A percentile compares a stretch with the other conserved stretches of the same genome.
Conservation (phyloP, 2,113 vertebrate genomes). For the Jacana jacana region DNA sequence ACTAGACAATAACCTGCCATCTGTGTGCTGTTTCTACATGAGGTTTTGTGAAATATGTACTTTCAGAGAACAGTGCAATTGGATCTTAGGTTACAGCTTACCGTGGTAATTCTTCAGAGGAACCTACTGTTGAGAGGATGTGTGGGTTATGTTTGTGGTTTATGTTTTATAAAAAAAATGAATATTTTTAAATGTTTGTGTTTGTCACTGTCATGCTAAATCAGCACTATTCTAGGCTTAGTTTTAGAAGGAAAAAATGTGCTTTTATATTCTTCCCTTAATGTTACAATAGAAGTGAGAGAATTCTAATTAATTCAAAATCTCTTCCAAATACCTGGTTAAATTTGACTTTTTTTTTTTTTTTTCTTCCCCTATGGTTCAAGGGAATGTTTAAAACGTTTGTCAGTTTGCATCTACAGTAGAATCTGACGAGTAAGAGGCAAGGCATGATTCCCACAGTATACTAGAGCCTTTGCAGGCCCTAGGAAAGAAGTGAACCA, state of each 20-base stretch:
- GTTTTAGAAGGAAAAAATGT: neutral
- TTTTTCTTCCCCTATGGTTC: neutral
- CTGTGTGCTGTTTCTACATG: neutral
- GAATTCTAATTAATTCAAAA: neutral
- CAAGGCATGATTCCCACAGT: neutral
- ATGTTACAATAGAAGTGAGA: neutral
- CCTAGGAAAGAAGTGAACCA: neutral
- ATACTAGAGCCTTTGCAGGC: neutral
- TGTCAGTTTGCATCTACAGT: neutral
- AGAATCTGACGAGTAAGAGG: neutral
- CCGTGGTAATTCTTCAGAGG: neutral
- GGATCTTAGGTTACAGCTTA: neutral
- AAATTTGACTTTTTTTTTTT: neutral
- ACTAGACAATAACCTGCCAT: neutral
- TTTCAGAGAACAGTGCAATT: constrained; percentile 1
- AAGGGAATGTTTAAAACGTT: neutral
- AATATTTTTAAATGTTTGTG: neutral
- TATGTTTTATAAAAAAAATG: fast-evolving
- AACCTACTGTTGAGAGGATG: neutral
- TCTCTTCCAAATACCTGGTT: neutral
- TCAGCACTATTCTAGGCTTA: neutral
- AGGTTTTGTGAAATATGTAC: neutral
- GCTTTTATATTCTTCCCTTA: neutral
- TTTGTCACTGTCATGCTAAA: neutral
- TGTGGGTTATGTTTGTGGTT: neutral